These are phyloP conservation scores for Pogonocichla stellata DNA, from an alignment of 2,113 vertebrate species.

Conservation along the genomic window DNA sequence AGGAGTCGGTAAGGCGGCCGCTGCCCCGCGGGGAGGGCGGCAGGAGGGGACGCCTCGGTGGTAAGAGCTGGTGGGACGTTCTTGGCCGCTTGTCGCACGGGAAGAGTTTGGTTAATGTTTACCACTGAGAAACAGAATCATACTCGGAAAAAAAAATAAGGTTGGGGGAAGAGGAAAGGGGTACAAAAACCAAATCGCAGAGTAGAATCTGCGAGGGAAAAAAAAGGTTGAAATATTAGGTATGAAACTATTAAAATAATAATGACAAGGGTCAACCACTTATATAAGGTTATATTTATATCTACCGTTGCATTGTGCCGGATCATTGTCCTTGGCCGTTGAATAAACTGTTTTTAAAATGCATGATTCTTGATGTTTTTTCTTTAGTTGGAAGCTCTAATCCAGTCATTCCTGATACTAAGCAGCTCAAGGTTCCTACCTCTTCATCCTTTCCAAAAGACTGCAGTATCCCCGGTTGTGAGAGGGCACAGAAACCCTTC, in stretches of 20 bases:
- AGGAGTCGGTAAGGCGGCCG: constrained; percentile 72
- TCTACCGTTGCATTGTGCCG: constrained; percentile 64
- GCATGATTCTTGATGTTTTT: constrained; percentile 70
- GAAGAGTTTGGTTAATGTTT: constrained; percentile 58
- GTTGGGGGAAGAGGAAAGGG: neutral
- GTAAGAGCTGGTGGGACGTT: constrained; percentile 44
- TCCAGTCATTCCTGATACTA: constrained; percentile 54
- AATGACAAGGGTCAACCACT: constrained; percentile 72
- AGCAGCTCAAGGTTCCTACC: constrained; percentile 57
- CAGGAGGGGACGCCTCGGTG: neutral
- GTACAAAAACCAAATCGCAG: constrained; percentile 18
- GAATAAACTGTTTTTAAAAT: constrained; percentile 69
- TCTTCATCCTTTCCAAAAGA: constrained; percentile 52
- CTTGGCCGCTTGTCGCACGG: constrained; percentile 49
- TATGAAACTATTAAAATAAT: constrained; percentile 60
- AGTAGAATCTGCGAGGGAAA: constrained; percentile 17
- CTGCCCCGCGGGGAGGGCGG: constrained; percentile 47
- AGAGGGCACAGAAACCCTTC: constrained; percentile 39
- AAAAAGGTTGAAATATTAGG: constrained; percentile 56
- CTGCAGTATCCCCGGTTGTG: constrained; percentile 32
- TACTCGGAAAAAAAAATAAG: neutral
- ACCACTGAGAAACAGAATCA: constrained; percentile 57
- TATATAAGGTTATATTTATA: constrained; percentile 70
- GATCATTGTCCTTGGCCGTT: constrained; percentile 63
- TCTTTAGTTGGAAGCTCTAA: constrained; percentile 64